Evolutionary conservation across 1,140 invertebrate species (phyloP), one percentile per base, ranked within the genome.

Genomic region (Vollenhovia emeryi): DNA sequence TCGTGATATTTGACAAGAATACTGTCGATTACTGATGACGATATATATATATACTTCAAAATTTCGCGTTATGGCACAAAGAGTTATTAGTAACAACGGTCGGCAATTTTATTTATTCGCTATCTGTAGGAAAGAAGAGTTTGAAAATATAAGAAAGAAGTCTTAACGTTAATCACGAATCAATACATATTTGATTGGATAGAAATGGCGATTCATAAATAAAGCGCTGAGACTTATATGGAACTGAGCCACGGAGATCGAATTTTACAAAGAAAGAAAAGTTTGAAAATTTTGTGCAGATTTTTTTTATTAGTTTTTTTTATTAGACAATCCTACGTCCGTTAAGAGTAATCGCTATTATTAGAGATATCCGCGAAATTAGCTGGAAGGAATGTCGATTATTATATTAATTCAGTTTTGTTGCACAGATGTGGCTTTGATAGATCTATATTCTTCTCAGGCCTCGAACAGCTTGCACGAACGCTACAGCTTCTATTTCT

Each of bases 31-130:
- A 68, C 50, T 71, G 80, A 82, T 45, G 33, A 21, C 15, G 73
- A 57, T 57, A 33, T 60, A 64, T 75, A n/a, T 60, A 69, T 60
- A 64, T 75, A 74, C 76, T 78, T 86, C 73, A 90, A 92, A 92
- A 91, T 91, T 89, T 91, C 75, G 48, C 69, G 83, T 87, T 86
- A 85, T 93, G 92, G 92, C 92, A 93, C 92, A 91, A 86, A 86
- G 69, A 91, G 76, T 88, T 90, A 84, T 88, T 84, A 71, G 11
- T 74, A 74, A 89, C 48, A 27, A 73, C 62, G 73, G 50, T 84
- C 73, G 86, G 18, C 27, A 79, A 75, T 80, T 89, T 87, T 52
- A 86, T 88, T 75, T 62, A 83, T 57, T 7, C 27, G 43, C 62
- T 84, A 76, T 78, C 59, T 82, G 13, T 69, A 55, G 55, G 18